A percentile compares a stretch with the other conserved stretches of the same genome.
These are phyloP conservation scores for Ormyrus labotus DNA, from an alignment of 2,888 invertebrate species.

Conservation along the genomic window DNA sequence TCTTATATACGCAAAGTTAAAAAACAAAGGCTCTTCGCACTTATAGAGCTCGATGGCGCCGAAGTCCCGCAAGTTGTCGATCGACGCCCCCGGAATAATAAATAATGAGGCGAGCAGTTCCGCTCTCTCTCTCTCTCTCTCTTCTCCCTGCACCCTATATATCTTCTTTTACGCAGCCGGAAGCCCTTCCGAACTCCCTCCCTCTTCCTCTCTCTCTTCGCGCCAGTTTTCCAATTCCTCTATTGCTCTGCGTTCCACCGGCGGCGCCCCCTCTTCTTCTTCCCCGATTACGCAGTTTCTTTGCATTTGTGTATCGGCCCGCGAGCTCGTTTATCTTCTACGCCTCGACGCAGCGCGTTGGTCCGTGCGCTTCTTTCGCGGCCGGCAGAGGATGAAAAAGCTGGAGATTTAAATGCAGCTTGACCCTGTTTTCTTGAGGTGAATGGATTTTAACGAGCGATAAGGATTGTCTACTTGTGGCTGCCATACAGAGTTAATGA, in stretches of 20 bases:
- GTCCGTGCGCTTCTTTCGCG: slow-evolving; percentile 12
- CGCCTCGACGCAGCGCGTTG: neutral
- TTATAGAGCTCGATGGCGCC: neutral
- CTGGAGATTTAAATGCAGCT: slow-evolving; percentile 24
- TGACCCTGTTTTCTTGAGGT: slow-evolving; percentile 13
- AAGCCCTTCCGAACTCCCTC: slow-evolving; percentile 28
- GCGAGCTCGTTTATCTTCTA: slow-evolving; percentile 49
- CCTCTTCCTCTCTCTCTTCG: neutral
- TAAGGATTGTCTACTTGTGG: neutral
- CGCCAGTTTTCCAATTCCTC: slow-evolving; percentile 43
- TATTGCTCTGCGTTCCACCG: slow-evolving; percentile 28
- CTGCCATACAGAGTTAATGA: no score
- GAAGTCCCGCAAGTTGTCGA: slow-evolving; percentile 33
- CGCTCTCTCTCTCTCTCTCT: neutral
- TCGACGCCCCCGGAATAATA: slow-evolving; percentile 51
- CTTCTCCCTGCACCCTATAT: neutral
- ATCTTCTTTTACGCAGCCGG: no score
- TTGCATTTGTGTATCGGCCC: slow-evolving; percentile 40
- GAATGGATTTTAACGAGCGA: neutral
- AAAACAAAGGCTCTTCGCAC: slow-evolving; percentile 6
- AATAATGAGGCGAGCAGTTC: slow-evolving; percentile 47
- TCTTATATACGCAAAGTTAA: neutral
- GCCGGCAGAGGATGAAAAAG: slow-evolving; percentile 27
- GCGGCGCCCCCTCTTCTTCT: slow-evolving; percentile 13
- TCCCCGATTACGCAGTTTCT: slow-evolving; percentile 48